phyloP scores from a whole-genome alignment of 2,797 vertebrate genomes.

The Heliangelus exortis region DNA sequence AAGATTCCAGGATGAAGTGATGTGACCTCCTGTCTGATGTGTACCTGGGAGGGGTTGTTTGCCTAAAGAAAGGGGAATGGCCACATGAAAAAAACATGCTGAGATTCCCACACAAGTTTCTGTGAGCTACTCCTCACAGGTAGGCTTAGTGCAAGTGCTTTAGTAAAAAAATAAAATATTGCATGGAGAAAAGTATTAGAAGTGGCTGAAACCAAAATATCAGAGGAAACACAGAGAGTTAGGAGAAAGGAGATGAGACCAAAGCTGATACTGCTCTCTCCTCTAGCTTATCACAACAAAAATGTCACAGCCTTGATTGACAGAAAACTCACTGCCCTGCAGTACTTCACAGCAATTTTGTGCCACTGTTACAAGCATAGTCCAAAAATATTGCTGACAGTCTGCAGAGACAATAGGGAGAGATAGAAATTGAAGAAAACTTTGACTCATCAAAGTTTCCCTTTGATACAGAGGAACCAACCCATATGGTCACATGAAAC shows the following conservation, averaged over 20 bases:
- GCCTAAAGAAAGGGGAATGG: background rate
- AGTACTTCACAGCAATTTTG: background rate
- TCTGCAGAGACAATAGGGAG: background rate
- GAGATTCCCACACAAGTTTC: background rate
- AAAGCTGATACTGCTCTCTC: background rate
- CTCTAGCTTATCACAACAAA: background rate
- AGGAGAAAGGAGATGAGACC: background rate
- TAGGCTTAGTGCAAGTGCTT: background rate
- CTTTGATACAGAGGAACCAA: background rate
- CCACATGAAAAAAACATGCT: background rate
- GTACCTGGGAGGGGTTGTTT: background rate
- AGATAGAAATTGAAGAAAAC: background rate
- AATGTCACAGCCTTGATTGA: background rate
- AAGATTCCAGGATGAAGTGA: background rate
- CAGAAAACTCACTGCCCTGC: background rate
- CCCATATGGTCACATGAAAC: rapidly evolving
- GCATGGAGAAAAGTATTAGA: background rate
- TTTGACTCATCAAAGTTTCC: background rate
- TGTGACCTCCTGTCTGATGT: background rate
- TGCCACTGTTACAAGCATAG: background rate
- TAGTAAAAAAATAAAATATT: background rate
- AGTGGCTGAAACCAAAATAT: background rate
- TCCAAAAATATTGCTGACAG: background rate
- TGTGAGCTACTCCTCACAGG: background rate
- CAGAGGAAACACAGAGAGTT: background rate